These are phyloP conservation scores for Agrochola lota DNA, from an alignment of 2,888 invertebrate species.

Conservation along the genomic window DNA sequence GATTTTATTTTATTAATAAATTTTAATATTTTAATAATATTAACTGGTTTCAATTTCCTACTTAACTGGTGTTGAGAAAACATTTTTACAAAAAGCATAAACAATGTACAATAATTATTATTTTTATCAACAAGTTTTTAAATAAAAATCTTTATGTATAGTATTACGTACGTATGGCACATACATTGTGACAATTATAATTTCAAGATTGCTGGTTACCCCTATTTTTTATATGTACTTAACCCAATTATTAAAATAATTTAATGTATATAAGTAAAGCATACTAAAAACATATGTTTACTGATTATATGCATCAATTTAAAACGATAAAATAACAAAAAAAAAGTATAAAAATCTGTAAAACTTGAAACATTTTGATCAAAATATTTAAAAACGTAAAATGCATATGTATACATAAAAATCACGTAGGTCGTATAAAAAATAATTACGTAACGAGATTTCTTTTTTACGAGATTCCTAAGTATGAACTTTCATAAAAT, in stretches of 20 bases:
- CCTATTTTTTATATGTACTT: neutral
- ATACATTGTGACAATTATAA: constrained; percentile 14
- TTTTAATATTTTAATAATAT: neutral
- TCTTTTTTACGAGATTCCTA: constrained; percentile 9
- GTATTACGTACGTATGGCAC: constrained; percentile 45
- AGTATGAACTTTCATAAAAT: neutral
- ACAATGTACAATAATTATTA: neutral
- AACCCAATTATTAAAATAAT: neutral
- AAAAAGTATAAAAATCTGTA: neutral
- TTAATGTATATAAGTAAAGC: neutral
- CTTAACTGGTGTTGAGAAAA: constrained; percentile 9
- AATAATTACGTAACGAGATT: constrained; percentile 11
- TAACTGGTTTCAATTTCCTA: constrained; percentile 11
- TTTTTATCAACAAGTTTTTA: no score
- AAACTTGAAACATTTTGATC: neutral
- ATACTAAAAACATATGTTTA: neutral
- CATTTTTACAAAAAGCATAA: neutral
- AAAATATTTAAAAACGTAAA: neutral
- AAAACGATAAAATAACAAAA: neutral
- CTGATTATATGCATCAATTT: neutral
- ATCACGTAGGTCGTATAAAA: constrained; percentile 1
- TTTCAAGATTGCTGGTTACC: constrained; percentile 9
- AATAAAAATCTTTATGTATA: neutral
- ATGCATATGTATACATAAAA: neutral
- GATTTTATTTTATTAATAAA: neutral